Evolutionary conservation across 2,113 vertebrate species (phyloP).

Genomic region (Colossoma macropomum): DNA sequence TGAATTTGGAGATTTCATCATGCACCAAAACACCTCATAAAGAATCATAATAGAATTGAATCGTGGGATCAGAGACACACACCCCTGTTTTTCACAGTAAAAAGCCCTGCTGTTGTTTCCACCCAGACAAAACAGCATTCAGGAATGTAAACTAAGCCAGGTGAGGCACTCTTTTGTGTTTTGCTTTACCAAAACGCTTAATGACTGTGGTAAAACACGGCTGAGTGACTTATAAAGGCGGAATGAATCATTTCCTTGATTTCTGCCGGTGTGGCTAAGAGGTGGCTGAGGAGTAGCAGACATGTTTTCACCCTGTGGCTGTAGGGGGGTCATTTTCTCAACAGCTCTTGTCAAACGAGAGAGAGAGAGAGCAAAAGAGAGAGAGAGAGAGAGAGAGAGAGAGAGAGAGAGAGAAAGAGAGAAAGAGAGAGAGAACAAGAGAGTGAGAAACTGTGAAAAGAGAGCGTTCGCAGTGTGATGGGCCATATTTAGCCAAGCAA

Average conservation of each 20-base stretch:
- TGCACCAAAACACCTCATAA: neutral
- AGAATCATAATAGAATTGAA: neutral
- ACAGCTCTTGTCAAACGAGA: constrained; percentile 36
- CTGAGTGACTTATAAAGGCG: constrained; percentile 27
- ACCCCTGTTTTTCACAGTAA: constrained; percentile 5
- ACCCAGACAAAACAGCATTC: constrained; percentile 49
- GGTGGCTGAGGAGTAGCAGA: constrained; percentile 30
- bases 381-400: constrained; percentile 7
- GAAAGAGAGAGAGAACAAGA: neutral
- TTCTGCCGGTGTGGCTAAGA: constrained; percentile 22
- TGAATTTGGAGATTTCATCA: no score
- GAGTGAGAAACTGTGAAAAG: constrained; percentile 23
- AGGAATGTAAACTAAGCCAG: constrained; percentile 47
- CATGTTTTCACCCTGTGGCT: constrained; percentile 39
- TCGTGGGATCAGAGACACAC: neutral
- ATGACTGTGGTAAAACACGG: constrained; percentile 16
- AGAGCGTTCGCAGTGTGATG: constrained; percentile 6
- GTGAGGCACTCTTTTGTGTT: constrained; percentile 19
- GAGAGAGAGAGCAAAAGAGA: neutral
- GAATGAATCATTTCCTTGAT: constrained; percentile 30
- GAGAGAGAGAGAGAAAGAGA: neutral
- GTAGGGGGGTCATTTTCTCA: constrained; percentile 46
- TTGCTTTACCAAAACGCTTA: constrained; percentile 12
- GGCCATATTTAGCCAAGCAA: constrained; percentile 85
- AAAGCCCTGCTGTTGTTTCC: constrained; percentile 20